Conservation (phyloP, 1,140 invertebrate species). For the Mamestra configurata region DNA sequence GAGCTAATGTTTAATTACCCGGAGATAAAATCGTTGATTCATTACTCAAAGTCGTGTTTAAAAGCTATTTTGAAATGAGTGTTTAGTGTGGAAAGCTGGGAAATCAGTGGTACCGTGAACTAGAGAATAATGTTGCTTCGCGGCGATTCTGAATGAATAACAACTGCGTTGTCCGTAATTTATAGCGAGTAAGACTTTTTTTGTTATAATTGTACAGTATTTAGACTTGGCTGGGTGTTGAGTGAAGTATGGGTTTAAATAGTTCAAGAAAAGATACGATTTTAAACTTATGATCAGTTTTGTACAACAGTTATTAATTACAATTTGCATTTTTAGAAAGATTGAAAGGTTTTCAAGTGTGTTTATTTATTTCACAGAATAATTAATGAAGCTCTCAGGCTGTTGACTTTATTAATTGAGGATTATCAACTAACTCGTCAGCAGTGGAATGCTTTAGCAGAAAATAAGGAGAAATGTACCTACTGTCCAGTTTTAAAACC, state of each 20-base stretch:
- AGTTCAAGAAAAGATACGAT: neutral
- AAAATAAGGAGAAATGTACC: no score
- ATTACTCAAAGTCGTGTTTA: conserved; percentile 20
- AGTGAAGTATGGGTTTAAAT: neutral
- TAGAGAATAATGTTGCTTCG: conserved; percentile 1
- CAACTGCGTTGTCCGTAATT: conserved; percentile 20
- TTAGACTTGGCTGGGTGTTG: neutral
- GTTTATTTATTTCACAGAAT: no score
- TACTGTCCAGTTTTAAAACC: no score
- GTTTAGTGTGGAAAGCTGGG: conserved; percentile 16
- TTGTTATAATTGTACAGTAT: conserved; percentile 3
- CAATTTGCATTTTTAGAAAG: no score
- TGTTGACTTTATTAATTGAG: no score
- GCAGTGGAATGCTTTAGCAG: no score
- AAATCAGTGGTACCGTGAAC: conserved; percentile 18
- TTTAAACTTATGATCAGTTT: neutral
- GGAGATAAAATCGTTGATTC: conserved; percentile 45
- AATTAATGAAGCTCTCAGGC: no score
- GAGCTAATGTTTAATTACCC: conserved; percentile 37
- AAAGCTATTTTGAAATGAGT: conserved; percentile 40
- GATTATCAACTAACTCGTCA: no score
- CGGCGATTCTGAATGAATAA: conserved; percentile 29
- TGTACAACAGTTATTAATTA: neutral
- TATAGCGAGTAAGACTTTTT: conserved; percentile 22
- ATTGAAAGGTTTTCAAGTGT: no score